Base-by-base conservation (phyloP, 2,113 vertebrate genomes). In the Lepisosteus osseus region DNA sequence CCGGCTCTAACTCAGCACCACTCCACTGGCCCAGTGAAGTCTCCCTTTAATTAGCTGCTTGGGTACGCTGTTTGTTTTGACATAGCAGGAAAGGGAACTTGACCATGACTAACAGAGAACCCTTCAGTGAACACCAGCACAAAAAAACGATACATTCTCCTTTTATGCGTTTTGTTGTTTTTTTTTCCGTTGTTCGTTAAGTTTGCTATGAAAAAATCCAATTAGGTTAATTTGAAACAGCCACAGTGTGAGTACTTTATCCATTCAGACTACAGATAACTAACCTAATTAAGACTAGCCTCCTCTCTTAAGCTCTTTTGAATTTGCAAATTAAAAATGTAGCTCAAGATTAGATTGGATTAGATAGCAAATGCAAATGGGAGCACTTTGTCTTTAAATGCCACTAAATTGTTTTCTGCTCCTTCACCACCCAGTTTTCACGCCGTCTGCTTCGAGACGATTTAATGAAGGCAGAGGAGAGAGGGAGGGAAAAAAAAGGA, bases 211-310 rank as follows among this genome's bases (percentile, higher is more conserved):
- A 87, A 89, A 51, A 88, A 89, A 88, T 88, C 87, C 85, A 90
- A 90, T 89, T 90, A 89, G 85, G 82, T 77, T 90, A 83, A 88
- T 90, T 87, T 84, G 83, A 86, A 90, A 86, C 81, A 86, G 82
- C 78, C 78, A 76, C 67, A 63, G 75, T 78, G 85, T 80, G 80
- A 87, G 85, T 89, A 87, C 84, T 82, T 82, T 84, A 86, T 87
- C 86, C 84, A 86, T 83, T 87, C 80, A 77, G 83, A 72, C 74
- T 73, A 80, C 64, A 89, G 90, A 90, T 91, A 90, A 84, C 86
- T 87, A 91, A 92, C 85, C 80, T 87, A 86, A 90, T 90, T 91
- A 91, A 82, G 88, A 79, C 77, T 80, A 76, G 83, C 76, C 81
- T 80, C 77, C 81, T 82, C 80, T 77, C 74, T 83, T 69, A 75